A percentile compares a stretch with the other conserved stretches of the same genome.
These are phyloP conservation scores for Bunonema sp. DNA, from an alignment of 2,888 invertebrate species.

Conservation along the genomic window DNA sequence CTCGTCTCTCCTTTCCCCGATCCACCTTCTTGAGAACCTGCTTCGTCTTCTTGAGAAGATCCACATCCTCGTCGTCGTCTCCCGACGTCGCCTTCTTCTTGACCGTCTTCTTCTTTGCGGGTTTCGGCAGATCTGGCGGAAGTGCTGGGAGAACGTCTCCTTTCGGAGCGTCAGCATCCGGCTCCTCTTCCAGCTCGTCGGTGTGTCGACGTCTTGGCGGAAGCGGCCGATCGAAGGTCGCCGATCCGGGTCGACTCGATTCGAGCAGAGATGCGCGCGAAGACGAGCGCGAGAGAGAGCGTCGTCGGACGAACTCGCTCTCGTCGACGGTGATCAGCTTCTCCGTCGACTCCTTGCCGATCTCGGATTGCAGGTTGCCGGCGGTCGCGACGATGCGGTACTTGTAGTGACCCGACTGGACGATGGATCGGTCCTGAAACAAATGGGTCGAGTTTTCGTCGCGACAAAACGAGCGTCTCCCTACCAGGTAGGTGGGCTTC, in stretches of 20 bases:
- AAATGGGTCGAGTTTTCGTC: too few relatives aligned
- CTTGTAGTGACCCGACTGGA: conserved; percentile 18
- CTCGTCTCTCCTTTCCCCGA: conserved; percentile 7
- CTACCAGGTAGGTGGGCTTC: too few relatives aligned
- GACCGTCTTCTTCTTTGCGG: conserved; percentile 9
- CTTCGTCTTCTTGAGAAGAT: neutral
- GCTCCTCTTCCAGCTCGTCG: neutral
- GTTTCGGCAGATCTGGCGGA: too few relatives aligned
- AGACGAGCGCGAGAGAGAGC: too few relatives aligned
- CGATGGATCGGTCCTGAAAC: conserved; percentile 30
- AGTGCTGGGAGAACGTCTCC: neutral
- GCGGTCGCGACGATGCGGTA: conserved; percentile 26
- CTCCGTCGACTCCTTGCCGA: conserved; percentile 2
- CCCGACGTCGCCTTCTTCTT: conserved; percentile 9
- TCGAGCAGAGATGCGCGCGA: too few relatives aligned
- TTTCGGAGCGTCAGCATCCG: conserved; percentile 1
- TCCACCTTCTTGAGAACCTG: conserved; percentile 4
- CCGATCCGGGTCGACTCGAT: too few relatives aligned
- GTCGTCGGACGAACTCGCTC: too few relatives aligned
- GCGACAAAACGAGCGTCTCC: too few relatives aligned
- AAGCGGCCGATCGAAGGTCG: too few relatives aligned
- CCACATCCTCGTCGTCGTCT: neutral
- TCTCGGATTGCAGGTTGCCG: conserved; percentile 3
- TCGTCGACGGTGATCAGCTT: too few relatives aligned
- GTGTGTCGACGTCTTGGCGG: too few relatives aligned